A percentile compares a stretch with the other conserved stretches of the same genome.
Conservation (phyloP, 2,113 vertebrate genomes). For the Protobothrops flavoviridis region DNA sequence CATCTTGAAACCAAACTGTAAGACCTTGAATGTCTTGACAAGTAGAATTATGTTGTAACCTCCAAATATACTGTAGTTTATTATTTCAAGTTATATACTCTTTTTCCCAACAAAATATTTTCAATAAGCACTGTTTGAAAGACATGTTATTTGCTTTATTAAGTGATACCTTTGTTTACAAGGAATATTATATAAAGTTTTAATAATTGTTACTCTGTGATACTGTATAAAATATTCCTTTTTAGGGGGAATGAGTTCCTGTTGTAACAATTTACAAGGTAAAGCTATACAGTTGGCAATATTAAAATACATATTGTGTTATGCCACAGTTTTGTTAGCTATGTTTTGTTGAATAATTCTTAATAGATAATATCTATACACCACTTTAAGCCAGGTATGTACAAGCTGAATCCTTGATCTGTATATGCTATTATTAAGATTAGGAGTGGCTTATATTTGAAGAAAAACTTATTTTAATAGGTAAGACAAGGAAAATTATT, state of each 20-base stretch:
- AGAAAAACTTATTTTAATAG: background rate
- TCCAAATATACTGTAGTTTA: background rate
- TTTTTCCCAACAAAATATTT: background rate
- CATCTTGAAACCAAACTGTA: background rate
- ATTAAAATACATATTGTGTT: background rate
- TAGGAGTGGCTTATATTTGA: background rate
- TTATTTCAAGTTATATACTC: background rate
- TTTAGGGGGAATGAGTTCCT: too few species aligned
- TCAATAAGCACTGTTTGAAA: background rate
- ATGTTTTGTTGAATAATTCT: background rate
- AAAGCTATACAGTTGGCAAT: background rate
- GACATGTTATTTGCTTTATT: background rate
- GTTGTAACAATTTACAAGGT: too few species aligned
- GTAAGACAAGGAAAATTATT: background rate
- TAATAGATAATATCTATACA: background rate
- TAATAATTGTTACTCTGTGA: background rate
- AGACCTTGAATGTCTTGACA: background rate
- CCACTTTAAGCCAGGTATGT: background rate
- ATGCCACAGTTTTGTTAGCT: background rate
- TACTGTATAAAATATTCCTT: background rate
- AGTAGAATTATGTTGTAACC: background rate
- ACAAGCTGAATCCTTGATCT: background rate
- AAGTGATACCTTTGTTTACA: background rate
- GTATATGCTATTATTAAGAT: background rate
- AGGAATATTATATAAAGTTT: background rate